Base-by-base conservation (phyloP, 2,797 vertebrate species). In the Mormyrus proboscirostris region DNA sequence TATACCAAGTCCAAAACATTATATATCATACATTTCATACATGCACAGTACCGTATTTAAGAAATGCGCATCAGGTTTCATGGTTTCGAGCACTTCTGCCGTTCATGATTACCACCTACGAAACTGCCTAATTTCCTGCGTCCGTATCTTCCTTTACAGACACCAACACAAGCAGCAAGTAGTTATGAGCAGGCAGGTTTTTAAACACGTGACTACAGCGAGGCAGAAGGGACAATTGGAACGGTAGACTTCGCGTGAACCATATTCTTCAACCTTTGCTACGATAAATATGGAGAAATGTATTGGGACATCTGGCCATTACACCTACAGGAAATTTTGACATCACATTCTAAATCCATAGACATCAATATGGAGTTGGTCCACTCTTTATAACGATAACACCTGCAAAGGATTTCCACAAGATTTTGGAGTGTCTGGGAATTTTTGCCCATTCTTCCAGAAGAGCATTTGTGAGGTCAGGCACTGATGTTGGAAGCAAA, bases 1-100 rank as follows among this genome's bases (percentile, higher is more conserved):
- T 41, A 79, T n/a, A 79, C 7, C 1, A 79, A 44, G 73, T n/a
- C 38, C 29, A 33, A 19, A 44, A 65, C 41, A 86, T 86, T 86
- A 86, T 38, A 10, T 38, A 86, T 53, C 25, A 86, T 25, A 76
- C 10, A 76, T 76, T 76, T 38, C 5, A 76, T 14, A 79, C 33
- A 44, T 38, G 49, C 5, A 49, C 47, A 73, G 22, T 73, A 88
- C 87, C 87, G 62, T 88, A 9, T 59, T 87, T 62, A 59, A 55
- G 38, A 38, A 57, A 51, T 76, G 62, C 59, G 14, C 44, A 33
- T 76, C 41, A 44, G 87, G 87, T 44, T 88, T 88, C 87, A 88
- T 88, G 44, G 14, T 51, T 73, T 51, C 44, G 14, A 33, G 2
- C 25, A 25, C 62, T 88, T 49, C 86, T 22, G 16, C 9, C 86